Base-by-base conservation (phyloP, 2,888 invertebrate species). In the Aphidius colemani region DNA sequence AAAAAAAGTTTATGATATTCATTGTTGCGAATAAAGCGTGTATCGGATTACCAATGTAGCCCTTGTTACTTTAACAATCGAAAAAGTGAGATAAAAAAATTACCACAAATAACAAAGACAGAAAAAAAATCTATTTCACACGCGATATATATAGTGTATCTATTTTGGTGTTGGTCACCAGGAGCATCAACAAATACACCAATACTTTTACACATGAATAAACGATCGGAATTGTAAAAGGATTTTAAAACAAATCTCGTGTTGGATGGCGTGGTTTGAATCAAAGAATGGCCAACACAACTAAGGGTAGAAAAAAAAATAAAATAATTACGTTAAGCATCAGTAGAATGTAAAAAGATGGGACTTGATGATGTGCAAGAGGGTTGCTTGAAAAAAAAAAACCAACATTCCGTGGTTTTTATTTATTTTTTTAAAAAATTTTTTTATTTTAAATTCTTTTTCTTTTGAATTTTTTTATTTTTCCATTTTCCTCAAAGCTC, bases 201-300 rank as follows among this genome's bases (percentile, higher is more conserved):
- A n/a, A 43, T 41, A 18, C 18, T 61, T 40, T 45, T 18, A 45
- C 43, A 51, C 53, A 51, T 63, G 58, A 39, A 48, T 40, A 59
- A 67, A 65, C 64, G 69, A 63, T 55, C 67, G 71, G 78, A 79
- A 81, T 78, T 78, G 80, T 79, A 78, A 81, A 81, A 80, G 81
- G 81, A 80, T 80, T 81, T 80, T 77, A 78, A 80, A 81, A 81
- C 79, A 81, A 81, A 81, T 80, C 81, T 80, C 78, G 77, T 77
- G 72, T 74, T 74, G 75, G 57, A 61, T 71, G 76, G 73, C 72
- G 70, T 61, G 71, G 73, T 76, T 72, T 72, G 75, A 79, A 79
- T 80, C 77, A 77, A 80, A 80, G 80, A 78, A 77, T 71, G 74
- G 66, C 30, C 30, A 30, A 30, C 4, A 30, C 3, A 30, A 30